Conservation (phyloP, 2,888 invertebrate species). For the Brenthis hecate region DNA sequence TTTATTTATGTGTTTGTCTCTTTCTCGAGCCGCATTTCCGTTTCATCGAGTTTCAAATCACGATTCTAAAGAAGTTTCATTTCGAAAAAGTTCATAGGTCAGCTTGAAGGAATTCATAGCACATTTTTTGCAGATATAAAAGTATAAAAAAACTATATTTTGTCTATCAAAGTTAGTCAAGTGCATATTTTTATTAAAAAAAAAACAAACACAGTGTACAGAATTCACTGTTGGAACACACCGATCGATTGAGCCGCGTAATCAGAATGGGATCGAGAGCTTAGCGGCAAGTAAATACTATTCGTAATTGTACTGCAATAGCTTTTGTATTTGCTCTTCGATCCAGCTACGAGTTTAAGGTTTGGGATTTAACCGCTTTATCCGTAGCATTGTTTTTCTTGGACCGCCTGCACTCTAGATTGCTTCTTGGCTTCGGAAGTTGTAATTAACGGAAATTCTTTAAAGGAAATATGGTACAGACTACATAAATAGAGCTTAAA, state of each 20-base stretch:
- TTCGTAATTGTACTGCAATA: constrained; percentile 43
- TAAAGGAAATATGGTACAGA: neutral
- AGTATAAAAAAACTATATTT: too few species aligned
- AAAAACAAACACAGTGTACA: constrained; percentile 2
- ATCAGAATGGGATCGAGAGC: constrained; percentile 45
- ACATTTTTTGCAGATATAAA: too few species aligned
- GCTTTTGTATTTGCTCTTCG: constrained; percentile 35
- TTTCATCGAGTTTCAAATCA: too few species aligned
- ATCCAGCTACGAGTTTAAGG: constrained; percentile 26
- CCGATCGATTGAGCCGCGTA: constrained; percentile 44
- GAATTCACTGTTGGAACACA: constrained; percentile 24
- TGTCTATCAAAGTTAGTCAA: too few species aligned
- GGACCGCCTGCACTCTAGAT: constrained; percentile 2
- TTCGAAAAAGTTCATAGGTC: too few species aligned
- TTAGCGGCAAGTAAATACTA: constrained; percentile 51
- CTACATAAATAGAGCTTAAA: too few species aligned
- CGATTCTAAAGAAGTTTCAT: too few species aligned
- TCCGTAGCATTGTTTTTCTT: constrained; percentile 7
- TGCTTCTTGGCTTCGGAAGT: constrained; percentile 9
- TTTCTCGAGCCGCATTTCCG: too few species aligned
- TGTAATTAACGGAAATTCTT: constrained; percentile 12
- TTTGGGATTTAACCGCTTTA: constrained; percentile 30
- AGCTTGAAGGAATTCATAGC: neutral
- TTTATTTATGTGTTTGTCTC: too few species aligned
- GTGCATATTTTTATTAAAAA: too few species aligned